Base-by-base conservation (phyloP, 2,797 vertebrate species). In the Thalassophryne amazonica region DNA sequence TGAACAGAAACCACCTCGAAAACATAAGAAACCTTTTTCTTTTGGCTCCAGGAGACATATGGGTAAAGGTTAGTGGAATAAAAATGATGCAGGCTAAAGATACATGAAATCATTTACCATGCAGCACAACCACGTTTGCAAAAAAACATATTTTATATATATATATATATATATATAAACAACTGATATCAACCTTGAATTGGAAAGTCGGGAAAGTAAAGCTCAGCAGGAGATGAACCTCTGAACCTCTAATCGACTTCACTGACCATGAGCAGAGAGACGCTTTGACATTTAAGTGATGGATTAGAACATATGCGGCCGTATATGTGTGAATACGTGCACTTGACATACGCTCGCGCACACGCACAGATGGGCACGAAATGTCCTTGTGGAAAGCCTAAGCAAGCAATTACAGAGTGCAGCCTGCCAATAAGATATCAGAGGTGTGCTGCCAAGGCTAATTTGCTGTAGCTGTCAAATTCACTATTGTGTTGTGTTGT, bases 371-470 rank as follows among this genome's bases (percentile, higher is more conserved):
- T 40, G 24, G 12, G 14, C 37, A 13, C 36, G 24, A 42, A 36
- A 28, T 35, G 78, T 82, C 76, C 69, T 79, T 72, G 76, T 76
- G 47, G 77, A 24, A 73, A 78, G 83, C 56, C 60, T 41, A 73
- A 76, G 69, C 70, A 80, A 81, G 65, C 79, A 80, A 81, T 81
- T 83, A 80, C 68, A 60, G 65, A 62, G 57, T 32, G 42, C 57
- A 67, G 75, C 55, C 76, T 83, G 81, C 73, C 83, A 83, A 83
- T 85, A 80, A 70, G 67, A 80, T 70, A 81, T 80, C 84, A 79
- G 70, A 77, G 77, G 61, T 72, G 72, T 38, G 61, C 62, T 80
- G 81, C 79, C 75, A 80, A 57, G 57, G 67, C 78, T 86, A 81
- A 85, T 86, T 85, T 79, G 67, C 60, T 80, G 76, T 61, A 60